phyloP scores from a whole-genome alignment of 37 sponge, comb jelly and placozoan genomes.

The Bolinopsis microptera region DNA sequence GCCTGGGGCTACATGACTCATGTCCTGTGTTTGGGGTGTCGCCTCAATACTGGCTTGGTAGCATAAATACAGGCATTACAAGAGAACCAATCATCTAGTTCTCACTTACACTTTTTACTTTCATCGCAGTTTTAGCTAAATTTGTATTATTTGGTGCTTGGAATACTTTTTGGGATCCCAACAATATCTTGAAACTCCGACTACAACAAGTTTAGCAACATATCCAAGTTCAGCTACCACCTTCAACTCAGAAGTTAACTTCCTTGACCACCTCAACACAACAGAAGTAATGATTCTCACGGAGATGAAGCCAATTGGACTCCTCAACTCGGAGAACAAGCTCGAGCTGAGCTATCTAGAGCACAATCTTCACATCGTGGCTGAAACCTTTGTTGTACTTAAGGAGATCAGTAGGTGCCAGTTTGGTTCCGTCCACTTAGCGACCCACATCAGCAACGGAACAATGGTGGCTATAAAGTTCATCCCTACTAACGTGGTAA shows the following conservation, averaged over 20 bases:
- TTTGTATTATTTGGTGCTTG: no score
- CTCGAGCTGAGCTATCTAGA: conserved; percentile 24
- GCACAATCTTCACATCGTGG: conserved; percentile 27
- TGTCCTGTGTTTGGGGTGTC: neutral
- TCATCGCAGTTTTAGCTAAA: no score
- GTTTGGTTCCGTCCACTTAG: conserved; percentile 51
- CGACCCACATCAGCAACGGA: conserved; percentile 11
- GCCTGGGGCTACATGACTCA: neutral
- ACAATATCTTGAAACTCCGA: no score
- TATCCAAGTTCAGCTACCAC: no score
- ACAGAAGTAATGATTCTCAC: neutral
- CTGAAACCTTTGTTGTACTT: conserved; percentile 43
- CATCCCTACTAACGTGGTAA: conserved; percentile 43
- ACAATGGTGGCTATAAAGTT: conserved; percentile 29
- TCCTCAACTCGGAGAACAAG: conserved; percentile 17
- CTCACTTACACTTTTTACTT: no score
- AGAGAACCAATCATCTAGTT: no score
- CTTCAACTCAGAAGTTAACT: no score
- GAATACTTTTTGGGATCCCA: no score
- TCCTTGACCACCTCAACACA: no score
- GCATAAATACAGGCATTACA: neutral
- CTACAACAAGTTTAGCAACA: no score
- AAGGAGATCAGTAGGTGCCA: conserved; percentile 52
- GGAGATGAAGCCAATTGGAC: conserved; percentile 25
- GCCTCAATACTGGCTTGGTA: neutral